These are phyloP conservation scores for Caenorhabditis sp. DNA, from an alignment of 2,888 invertebrate species.

Conservation along the genomic window DNA sequence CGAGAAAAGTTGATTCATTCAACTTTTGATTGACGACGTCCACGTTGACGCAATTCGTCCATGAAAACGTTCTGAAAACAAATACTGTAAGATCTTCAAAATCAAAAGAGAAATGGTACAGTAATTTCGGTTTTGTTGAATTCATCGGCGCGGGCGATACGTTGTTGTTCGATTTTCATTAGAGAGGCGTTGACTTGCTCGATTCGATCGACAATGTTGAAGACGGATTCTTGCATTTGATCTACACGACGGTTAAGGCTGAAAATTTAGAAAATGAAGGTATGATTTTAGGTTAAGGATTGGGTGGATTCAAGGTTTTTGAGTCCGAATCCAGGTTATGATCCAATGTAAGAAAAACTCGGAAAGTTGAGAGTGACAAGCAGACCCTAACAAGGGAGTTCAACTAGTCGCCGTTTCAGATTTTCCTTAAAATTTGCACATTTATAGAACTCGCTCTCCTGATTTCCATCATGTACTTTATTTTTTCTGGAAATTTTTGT, in stretches of 20 bases:
- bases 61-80: neutral
- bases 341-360: too few relatives aligned
- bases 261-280: neutral
- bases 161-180: conserved; percentile 22
- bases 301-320: too few relatives aligned
- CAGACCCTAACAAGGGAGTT: too few relatives aligned
- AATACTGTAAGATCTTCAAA: too few relatives aligned
- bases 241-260: conserved; percentile 51
- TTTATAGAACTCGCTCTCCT: too few relatives aligned
- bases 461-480: too few relatives aligned
- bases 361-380: too few relatives aligned
- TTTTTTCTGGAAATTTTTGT: too few relatives aligned
- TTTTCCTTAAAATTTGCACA: too few relatives aligned
- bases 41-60: neutral
- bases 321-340: too few relatives aligned
- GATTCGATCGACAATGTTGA: conserved; percentile 33
- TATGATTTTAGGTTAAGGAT: too few relatives aligned
- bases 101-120: neutral
- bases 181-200: conserved; percentile 28
- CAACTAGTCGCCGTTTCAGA: too few relatives aligned
- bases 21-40: neutral
- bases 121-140: neutral
- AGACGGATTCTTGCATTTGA: conserved; percentile 46
- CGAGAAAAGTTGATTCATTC: neutral
- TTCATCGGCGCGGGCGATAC: neutral